Evolutionary conservation across 1,140 invertebrate genomes (phyloP).

Genomic region (Drosophila mayri): DNA sequence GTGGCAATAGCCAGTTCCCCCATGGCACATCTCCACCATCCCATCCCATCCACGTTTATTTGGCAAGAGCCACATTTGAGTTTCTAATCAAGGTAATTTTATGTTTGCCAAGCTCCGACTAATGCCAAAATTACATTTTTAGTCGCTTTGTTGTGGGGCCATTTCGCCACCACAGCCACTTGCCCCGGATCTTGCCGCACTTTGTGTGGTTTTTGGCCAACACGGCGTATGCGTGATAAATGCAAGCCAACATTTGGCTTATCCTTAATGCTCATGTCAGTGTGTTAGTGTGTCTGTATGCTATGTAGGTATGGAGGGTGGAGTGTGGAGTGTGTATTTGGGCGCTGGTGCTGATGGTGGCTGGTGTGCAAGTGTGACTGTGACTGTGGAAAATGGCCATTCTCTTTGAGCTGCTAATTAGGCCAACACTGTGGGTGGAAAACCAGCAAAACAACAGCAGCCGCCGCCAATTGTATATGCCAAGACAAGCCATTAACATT

Average conservation of each 20-base stretch:
- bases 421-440: conserved; percentile 42
- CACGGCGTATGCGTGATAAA: conserved; percentile 69
- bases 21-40: not conserved
- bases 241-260: conserved; percentile 59
- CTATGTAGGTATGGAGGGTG: not conserved
- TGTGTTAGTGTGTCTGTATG: conserved; percentile 3
- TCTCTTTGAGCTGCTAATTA: conserved; percentile 60
- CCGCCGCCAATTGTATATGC: conserved; percentile 63
- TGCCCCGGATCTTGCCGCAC: conserved; percentile 2
- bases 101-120: conserved; percentile 72
- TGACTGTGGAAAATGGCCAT: conserved; percentile 23
- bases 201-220: conserved; percentile 49
- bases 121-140: conserved; percentile 82
- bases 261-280: conserved; percentile 43
- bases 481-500: conserved; percentile 73
- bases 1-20: conserved; percentile 44
- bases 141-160: conserved; percentile 48
- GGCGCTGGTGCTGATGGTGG: not conserved
- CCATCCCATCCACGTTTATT: conserved; percentile 41
- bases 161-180: conserved; percentile 34
- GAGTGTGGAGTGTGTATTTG: conserved; percentile 2
- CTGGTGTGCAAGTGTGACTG: conserved; percentile 16
- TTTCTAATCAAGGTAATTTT: conserved; percentile 83
- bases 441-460: conserved; percentile 45
- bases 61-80: conserved; percentile 60